Evolutionary conservation across 2,888 invertebrate species (phyloP).

Genomic region (Leucozona laternaria): DNA sequence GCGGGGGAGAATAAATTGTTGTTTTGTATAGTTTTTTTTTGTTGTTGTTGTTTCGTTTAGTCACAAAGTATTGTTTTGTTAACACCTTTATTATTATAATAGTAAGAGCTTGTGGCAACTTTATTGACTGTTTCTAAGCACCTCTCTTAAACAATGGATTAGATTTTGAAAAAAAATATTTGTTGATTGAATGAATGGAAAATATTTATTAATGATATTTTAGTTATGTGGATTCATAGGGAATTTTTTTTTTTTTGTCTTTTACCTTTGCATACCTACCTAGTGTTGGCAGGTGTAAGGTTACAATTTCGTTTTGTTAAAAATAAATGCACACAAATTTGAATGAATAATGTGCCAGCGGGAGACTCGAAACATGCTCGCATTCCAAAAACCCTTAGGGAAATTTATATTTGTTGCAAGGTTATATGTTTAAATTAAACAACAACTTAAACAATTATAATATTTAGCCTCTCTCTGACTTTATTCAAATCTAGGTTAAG

Average conservation of each 20-base stretch:
- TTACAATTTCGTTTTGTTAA: constrained; percentile 13
- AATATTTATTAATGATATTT: constrained; percentile 64
- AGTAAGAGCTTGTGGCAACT: constrained; percentile 17
- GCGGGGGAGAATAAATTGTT: constrained; percentile 67
- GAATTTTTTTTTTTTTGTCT: constrained; percentile 52
- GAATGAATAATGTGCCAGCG: constrained; percentile 28
- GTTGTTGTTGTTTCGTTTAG: neutral
- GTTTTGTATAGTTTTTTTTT: constrained; percentile 11
- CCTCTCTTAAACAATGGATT: constrained; percentile 31
- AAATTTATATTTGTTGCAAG: constrained; percentile 14
- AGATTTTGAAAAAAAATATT: constrained; percentile 51
- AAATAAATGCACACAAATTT: constrained; percentile 1
- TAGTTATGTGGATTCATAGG: constrained; percentile 33
- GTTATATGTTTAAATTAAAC: neutral
- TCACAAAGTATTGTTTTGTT: constrained; percentile 66
- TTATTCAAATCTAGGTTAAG: neutral
- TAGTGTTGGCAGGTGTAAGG: constrained; percentile 28
- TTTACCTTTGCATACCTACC: neutral
- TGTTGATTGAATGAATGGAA: constrained; percentile 69
- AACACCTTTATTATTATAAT: constrained; percentile 63
- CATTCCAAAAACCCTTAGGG: constrained; percentile 8
- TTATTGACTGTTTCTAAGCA: constrained; percentile 14
- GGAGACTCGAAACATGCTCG: constrained; percentile 22
- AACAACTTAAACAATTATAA: neutral
- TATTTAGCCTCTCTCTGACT: neutral